These are phyloP conservation scores for Alauda arvensis DNA, from an alignment of 2,797 vertebrate genomes.

Conservation along the genomic window DNA sequence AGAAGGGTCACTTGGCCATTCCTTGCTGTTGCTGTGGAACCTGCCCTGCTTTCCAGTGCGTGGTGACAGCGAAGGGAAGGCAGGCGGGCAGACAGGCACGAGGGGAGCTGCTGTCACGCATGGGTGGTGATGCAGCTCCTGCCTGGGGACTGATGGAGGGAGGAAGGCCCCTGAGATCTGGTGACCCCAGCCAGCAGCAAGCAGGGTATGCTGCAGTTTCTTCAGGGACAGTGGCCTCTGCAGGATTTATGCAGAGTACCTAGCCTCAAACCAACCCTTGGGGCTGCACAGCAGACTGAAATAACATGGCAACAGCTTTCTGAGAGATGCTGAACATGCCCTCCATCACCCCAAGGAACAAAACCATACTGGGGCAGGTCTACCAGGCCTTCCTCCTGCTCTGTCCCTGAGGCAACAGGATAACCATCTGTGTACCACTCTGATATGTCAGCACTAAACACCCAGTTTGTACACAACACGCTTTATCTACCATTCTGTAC, in stretches of 20 bases:
- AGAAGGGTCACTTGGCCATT: neutral
- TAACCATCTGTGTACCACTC: conserved; percentile 4
- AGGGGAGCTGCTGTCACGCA: neutral
- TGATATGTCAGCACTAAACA: conserved; percentile 32
- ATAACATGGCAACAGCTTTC: neutral
- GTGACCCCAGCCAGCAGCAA: neutral
- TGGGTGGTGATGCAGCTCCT: neutral
- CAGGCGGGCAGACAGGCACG: neutral
- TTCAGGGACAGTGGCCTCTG: neutral
- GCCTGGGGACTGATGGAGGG: neutral
- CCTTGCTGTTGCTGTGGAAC: neutral
- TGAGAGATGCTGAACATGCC: neutral
- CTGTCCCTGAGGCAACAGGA: neutral
- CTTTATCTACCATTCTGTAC: neutral
- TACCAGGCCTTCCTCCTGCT: conserved; percentile 8
- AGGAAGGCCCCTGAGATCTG: neutral
- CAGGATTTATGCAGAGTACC: neutral
- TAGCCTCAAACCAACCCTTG: neutral
- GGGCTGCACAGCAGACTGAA: neutral
- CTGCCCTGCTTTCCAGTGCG: neutral
- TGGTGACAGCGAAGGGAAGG: neutral
- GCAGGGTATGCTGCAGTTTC: neutral
- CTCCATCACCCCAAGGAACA: neutral
- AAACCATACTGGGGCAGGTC: neutral
- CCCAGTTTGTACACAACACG: neutral